phyloP scores from a whole-genome alignment of 1,140 invertebrate species.

The Scaptomyza pallida region DNA sequence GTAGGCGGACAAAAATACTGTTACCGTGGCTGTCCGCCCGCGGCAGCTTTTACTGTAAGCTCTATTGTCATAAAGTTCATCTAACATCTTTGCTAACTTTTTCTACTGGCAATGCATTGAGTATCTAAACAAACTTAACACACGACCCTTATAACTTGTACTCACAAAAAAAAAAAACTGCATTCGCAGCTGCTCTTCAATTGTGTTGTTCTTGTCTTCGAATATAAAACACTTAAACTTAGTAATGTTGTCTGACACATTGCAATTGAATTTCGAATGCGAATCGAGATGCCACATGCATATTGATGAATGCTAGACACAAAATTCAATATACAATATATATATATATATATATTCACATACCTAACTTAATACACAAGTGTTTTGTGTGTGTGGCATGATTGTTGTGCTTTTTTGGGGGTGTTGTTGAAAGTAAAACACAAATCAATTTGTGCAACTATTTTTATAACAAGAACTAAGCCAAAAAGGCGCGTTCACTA shows the following conservation, averaged over 20 bases:
- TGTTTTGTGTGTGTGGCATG: background rate
- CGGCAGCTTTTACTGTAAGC: no score
- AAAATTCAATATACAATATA: conserved; percentile 2
- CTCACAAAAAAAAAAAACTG: no score
- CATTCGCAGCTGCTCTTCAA: conserved; percentile 23
- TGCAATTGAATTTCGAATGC: conserved; percentile 68
- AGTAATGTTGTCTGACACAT: conserved; percentile 65
- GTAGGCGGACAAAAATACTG: no score
- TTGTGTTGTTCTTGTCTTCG: background rate
- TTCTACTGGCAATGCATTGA: no score
- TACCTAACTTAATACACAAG: no score
- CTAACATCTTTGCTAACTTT: no score
- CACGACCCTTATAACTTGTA: no score
- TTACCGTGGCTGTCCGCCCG: no score
- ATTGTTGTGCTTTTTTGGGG: conserved; percentile 12
- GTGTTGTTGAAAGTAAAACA: conserved; percentile 51
- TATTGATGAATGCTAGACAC: conserved; percentile 4
- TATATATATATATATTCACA: no score
- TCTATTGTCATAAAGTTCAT: no score
- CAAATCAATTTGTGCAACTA: conserved; percentile 71
- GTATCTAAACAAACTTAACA: no score
- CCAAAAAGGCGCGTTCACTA: conserved; percentile 22
- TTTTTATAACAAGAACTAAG: conserved; percentile 63
- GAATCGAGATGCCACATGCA: conserved; percentile 3
- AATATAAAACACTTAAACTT: conserved; percentile 9